Evolutionary conservation across 2,888 invertebrate genomes (phyloP), one percentile per base, ranked within the genome.

Genomic region (Nymphalis urticae): DNA sequence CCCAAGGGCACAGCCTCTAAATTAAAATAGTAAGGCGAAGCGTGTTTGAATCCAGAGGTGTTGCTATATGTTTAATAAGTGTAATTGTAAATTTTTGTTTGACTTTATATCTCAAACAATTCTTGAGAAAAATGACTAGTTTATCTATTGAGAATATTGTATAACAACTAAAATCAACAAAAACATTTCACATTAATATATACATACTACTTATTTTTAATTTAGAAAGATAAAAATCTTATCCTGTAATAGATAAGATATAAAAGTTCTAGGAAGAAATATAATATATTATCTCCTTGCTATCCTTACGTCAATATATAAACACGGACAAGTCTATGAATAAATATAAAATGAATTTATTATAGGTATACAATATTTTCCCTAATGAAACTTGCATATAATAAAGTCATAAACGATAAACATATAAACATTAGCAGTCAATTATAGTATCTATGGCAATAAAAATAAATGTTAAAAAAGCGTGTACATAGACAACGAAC

Each of bases 371-470:
- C 67, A 59, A 72, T 70, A 70, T 72, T 72, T 70, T 72, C 70
- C 68, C 68, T 72, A 68, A 72, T 72, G 65, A 72, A 72, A 68
- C 72, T 68, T 60, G 53, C 66, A 63, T 56, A 73, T 68, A 73
- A 72, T 73, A 66, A 64, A 71, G 68, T 68, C 62, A 66, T 65
- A 65, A 65, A 65, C 47, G 65, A 65, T 61, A 68, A 70, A 71
- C 64, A 61, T 61, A 13, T 42, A 69, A 58, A 59, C 48, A 62
- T 58, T 47, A n/a, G 9, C 48, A 27, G 16, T 16, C 50, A 66
- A 71, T 66, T 59, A 60, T 62, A 10, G 27, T n/a, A 56, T 48
- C 61, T 70, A 67, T 10, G 0, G 1, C 0, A 6, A 21, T 19
- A 19, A 6, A 0, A 48, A 65, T 72, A 72, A 59, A 66, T 60